These are phyloP conservation scores for Lytechinus pictus DNA, from an alignment of 35 echinoderm and acorn worm genomes.

Conservation along the genomic window DNA sequence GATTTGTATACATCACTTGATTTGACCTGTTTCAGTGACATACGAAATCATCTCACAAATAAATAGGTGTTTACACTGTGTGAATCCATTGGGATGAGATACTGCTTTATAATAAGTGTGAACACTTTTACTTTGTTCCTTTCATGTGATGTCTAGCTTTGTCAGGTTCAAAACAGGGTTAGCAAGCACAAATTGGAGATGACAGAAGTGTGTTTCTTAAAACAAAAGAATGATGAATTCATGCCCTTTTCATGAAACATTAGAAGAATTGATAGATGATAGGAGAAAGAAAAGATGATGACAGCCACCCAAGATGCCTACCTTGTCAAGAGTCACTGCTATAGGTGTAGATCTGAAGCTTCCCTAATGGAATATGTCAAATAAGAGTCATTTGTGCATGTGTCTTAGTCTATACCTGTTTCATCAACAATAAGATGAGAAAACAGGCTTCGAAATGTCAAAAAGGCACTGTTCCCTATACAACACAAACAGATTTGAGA, in stretches of 20 bases:
- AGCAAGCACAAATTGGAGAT: neutral
- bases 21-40: neutral
- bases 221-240: slow-evolving; percentile 14
- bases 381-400: neutral
- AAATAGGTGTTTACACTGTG: too few relatives aligned
- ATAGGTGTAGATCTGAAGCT: neutral
- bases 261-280: neutral
- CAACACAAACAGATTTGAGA: too few relatives aligned
- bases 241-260: slow-evolving; percentile 3
- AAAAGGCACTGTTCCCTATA: too few relatives aligned
- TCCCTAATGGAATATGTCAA: neutral
- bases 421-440: too few relatives aligned
- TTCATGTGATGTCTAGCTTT: neutral
- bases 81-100: too few relatives aligned
- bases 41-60: neutral
- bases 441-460: neutral
- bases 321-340: neutral
- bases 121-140: neutral
- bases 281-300: neutral
- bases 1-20: neutral
- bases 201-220: neutral
- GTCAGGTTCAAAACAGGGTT: neutral
- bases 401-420: neutral
- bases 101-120: too few relatives aligned
- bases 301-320: neutral